Base-by-base conservation (phyloP, 2,888 invertebrate species). In the Heterodera filipjevi region DNA sequence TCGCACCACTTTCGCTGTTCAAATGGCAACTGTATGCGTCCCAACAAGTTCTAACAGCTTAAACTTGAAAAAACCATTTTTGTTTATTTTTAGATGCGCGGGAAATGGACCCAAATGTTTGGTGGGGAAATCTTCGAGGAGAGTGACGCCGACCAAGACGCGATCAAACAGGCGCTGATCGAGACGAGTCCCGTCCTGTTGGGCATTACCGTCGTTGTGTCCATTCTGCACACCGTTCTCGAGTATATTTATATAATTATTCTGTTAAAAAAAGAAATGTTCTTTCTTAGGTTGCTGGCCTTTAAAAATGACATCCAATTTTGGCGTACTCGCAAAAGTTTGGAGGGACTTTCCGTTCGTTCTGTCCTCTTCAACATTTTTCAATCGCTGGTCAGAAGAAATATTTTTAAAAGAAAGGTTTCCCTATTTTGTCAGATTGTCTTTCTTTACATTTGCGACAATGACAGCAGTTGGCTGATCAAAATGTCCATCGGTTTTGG, bases 261-360 rank as follows among this genome's bases (percentile, higher is more conserved):
- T 39, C 39, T 39, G 12, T 39, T n/a, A n/a, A n/a, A n/a, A n/a
- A n/a, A n/a, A n/a, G n/a, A n/a, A n/a, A n/a, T n/a, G n/a, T n/a
- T n/a, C n/a, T n/a, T n/a, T 39, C 12, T 59, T 8, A 59, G 59
- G 22, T 92, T 99, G 85, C 92, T 99, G 78, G 99, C 99, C 68
- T 99, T 99, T 90, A 99, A 99, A 91, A 99, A 99, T 91, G 99
- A 99, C 90, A 99, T 99, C 88, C 99, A 99, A 90, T 99, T 99
- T 90, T 99, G 99, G 99, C 95, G 96, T 87, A 96, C 96, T 88
- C 92, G 97, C 27, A 95, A 97, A 90, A 95, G 96, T 0, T 91
- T 99, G 71, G 98, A 99, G 78, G 86, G 89, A 66, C 92, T 99
- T 64, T 98, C 98, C 0, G 98, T 99, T 5, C 93, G 98, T 83